Base-by-base conservation (phyloP, 1,140 invertebrate species). In the Drosophila murphyi region DNA sequence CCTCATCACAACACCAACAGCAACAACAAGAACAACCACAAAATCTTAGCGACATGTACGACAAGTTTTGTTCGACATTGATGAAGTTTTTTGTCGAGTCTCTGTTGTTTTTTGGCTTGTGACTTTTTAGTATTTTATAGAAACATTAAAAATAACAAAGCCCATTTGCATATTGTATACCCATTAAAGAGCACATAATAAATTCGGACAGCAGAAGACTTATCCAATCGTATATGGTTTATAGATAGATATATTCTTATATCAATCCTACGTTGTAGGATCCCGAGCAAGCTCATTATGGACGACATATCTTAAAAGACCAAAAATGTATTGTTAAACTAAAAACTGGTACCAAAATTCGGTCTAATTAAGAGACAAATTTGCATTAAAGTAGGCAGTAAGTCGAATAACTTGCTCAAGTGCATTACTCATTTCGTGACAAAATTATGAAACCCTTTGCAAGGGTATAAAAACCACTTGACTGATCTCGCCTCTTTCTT, bases 401-500 rank as follows among this genome's bases (percentile, higher is more conserved):
- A 20, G 20, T 20, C 20, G 1, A 20, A 20, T 20, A 20, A 20
- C 20, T 20, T 20, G 20, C 20, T 20, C 20, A 20, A 20, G 20
- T n/a, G 39, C 39, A 10, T 43, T n/a, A 3, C 10, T n/a, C 39
- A 43, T 43, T 43, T n/a, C 39, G n/a, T 43, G 39, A 4, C 39
- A 41, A 41, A 41, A 10, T 41, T 41, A 41, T n/a, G n/a, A 41
- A n/a, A n/a, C 39, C 10, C 39, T 43, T 6, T 8, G 39, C 3
- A n/a, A 43, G 39, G 39, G 39, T 43, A 43, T 43, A 3, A 43
- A 43, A n/a, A n/a, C 39, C 39, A 43, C 39, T 43, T 43, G 39
- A 43, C 39, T 43, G 39, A 43, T 43, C 39, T 43, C 39, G 10
- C 5, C 6, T 7, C 6, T 43, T 43, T 43, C 10, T 43, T 43